Percentiles rank a stretch among this genome's conserved stretches.
Evolutionary conservation across 2,797 vertebrate species (phyloP).

Genomic region (Micromesistius poutassou): DNA sequence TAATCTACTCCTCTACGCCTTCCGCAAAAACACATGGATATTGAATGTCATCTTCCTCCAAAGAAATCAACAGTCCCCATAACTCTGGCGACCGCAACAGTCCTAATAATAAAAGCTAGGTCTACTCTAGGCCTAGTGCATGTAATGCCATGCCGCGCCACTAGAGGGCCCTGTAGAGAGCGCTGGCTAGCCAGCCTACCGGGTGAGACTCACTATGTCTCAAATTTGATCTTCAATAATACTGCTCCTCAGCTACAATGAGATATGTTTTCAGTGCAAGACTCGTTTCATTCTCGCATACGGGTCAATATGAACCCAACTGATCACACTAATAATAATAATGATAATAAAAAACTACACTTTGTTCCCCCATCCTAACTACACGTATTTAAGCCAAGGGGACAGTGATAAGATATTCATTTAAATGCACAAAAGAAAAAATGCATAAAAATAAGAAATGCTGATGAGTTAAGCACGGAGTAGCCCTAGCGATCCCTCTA

Average conservation of each 20-base stretch:
- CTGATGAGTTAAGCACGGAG: conserved; percentile 66
- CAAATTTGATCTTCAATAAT: conserved; percentile 75
- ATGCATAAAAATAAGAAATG: conserved; percentile 43
- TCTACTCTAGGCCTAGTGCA: conserved; percentile 48
- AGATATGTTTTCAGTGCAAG: conserved; percentile 81
- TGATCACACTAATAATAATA: conserved; percentile 36
- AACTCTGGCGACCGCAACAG: conserved; percentile 45
- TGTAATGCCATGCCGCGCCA: conserved; percentile 48
- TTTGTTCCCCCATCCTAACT: conserved; percentile 47
- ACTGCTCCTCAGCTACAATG: conserved; percentile 72
- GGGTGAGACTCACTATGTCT: conserved; percentile 41
- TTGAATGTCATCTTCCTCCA: conserved; percentile 8
- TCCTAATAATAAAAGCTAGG: conserved; percentile 49
- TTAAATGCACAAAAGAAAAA: conserved; percentile 48
- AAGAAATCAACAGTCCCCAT: conserved; percentile 28
- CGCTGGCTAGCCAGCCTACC: conserved; percentile 29
- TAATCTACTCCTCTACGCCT: conserved; percentile 3
- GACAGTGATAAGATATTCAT: conserved; percentile 46
- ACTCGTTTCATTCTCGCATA: conserved; percentile 64
- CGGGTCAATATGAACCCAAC: conserved; percentile 49
- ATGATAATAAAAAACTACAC: conserved; percentile 32
- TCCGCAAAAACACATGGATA: conserved; percentile 6
- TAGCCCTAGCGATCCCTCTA: conserved; percentile 65
- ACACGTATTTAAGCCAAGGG: conserved; percentile 52
- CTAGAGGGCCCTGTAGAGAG: conserved; percentile 62